These are phyloP conservation scores for human DNA, from an alignment of 2,113 vertebrate species.

Conservation along the genomic window DNA sequence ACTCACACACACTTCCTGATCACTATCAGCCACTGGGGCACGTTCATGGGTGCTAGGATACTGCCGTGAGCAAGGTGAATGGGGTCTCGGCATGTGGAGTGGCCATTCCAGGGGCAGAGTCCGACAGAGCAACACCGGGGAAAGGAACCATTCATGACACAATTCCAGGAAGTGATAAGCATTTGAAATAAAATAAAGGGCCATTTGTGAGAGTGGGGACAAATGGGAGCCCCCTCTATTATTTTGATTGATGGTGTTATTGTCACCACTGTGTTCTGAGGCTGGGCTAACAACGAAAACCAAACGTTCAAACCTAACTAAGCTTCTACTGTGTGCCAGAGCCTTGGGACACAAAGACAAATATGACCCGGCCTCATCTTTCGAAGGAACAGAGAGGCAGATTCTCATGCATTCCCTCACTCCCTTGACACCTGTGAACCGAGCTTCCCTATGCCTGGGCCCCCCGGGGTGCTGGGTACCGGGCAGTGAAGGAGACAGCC, in stretches of 20 bases:
- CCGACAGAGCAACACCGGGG: neutral
- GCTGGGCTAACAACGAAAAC: neutral
- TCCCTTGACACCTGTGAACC: fast-evolving
- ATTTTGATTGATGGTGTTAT: fast-evolving
- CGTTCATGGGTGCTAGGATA: neutral
- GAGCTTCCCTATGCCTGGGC: neutral
- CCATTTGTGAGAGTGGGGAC: fast-evolving
- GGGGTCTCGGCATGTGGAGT: too few species aligned
- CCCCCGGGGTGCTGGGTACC: fast-evolving
- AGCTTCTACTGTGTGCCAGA: neutral
- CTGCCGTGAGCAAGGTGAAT: neutral
- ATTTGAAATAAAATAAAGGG: neutral
- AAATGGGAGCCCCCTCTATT: fast-evolving
- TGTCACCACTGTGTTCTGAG: fast-evolving
- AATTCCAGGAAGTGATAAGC: neutral
- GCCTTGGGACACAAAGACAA: neutral
- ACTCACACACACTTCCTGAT: neutral
- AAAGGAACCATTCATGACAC: fast-evolving
- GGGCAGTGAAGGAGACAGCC: fast-evolving
- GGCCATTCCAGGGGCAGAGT: neutral
- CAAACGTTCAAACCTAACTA: fast-evolving
- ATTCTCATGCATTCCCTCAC: fast-evolving
- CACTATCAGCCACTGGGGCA: neutral
- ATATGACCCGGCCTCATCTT: fast-evolving
- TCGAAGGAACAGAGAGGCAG: neutral